Base-by-base conservation (phyloP, 2,113 vertebrate species). In the Tringa solitaria region DNA sequence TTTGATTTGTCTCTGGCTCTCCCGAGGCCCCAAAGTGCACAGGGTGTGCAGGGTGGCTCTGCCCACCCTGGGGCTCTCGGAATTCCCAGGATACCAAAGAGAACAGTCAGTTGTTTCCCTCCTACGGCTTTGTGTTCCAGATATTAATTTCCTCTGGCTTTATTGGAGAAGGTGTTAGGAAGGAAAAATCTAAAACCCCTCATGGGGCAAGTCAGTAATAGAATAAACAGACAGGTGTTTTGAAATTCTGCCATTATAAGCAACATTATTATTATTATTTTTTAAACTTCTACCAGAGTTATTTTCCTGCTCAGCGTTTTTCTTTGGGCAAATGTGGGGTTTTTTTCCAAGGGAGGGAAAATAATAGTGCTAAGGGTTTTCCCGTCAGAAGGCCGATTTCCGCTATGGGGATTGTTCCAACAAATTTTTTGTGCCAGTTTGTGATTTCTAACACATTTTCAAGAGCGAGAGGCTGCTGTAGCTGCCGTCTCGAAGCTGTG, bases 361-460 rank as follows among this genome's bases (percentile, higher is more conserved):
- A 37, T 4, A 61, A 12, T 27, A 3, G n/a, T 57, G 51, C 32
- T 39, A 13, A 70, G 73, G 69, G 28, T 23, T 91, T 74, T 84
- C 57, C 77, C 32, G 69, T 80, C 61, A 46, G 26, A 88, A 83
- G 19, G 24, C n/a, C 12, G 19, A 18, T 80, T 84, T 84, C 24
- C 39, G 33, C 84, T 17, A 4, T 1, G 5, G 12, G 27, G 43
- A n/a, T 65, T 67, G 73, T 50, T 93, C 76, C 92, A 92, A 59
- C 27, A 37, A 39, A 1, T 17, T 51, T 37, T 48, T 61, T 1
- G 13, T 69, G 60, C 46, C 73, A 74, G n/a, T 84, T 84, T 81
- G 73, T 87, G 80, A 81, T 87, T 95, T 94, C 73, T 87, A 65
- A 94, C 54, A 65, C 45, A 5, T 93, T 94, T 90, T 65, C 37